Evolutionary conservation across 2,888 invertebrate genomes (phyloP), one percentile per base, ranked within the genome.

Genomic region (Mimas tiliae): DNA sequence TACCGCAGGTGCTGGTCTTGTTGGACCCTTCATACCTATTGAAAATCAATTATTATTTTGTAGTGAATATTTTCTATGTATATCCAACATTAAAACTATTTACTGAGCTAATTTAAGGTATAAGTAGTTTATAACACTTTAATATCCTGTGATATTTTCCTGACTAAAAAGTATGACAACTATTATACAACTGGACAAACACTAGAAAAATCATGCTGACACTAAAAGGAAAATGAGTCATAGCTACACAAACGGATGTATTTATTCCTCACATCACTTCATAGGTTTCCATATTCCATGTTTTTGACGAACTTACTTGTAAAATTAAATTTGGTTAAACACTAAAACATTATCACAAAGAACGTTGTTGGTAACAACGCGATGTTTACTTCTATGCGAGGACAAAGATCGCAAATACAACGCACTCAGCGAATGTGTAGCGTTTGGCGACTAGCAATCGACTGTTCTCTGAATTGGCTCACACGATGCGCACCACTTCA

Each of bases 1-100:
- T 33, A 94, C 94, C 64, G 90, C 82, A 16, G 95, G 95, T 7
- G 95, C 95, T 58, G 94, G 91, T 75, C 95, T 89, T n/a, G 92
- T 86, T 27, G 95, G 95, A 71, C 95, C 94, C 78, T 95, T 95
- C 95, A 95, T 95, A 74, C 94, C 95, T 95, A 85, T 33, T 68
- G 48, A 48, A 65, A 58, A 42, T 9, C 38, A 58, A 45, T 1
- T 45, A 14, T 12, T 11, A 14, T 38, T 7, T 38, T 38, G 7
- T 38, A 21, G 19, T 33, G 52, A 6, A 14, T 52, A 27, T 27
- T 27, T 27, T 27, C 1, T 4, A 27, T 4, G 2, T 27, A 27
- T 27, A 27, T 27, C 27, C 27, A 27, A 27, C 4, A 4, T 27
- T 27, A 27, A 27, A 27, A 27, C 27, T 27, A 4, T 27, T 27